phyloP scores from a whole-genome alignment of 2,888 invertebrate species.

The Lobophora halterata region DNA sequence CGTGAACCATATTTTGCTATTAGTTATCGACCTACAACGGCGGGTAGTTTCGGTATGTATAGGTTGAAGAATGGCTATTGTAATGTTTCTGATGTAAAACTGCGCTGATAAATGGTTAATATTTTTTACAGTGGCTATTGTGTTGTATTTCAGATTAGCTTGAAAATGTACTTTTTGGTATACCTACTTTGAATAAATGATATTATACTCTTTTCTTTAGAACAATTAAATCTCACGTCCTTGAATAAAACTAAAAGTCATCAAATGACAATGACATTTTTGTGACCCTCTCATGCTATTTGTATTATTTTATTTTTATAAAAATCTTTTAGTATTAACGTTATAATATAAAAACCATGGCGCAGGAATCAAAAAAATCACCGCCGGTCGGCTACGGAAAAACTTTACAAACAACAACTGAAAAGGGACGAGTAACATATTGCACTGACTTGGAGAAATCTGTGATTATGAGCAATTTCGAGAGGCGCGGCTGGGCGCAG shows the following conservation, averaged over 20 bases:
- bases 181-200: no score
- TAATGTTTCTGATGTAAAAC: slow-evolving; percentile 3
- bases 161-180: no score
- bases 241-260: no score
- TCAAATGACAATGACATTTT: no score
- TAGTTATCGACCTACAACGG: slow-evolving; percentile 25
- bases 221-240: no score
- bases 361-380: slow-evolving; percentile 42
- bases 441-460: slow-evolving; percentile 97
- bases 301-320: slow-evolving; percentile 15
- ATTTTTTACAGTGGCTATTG: no score
- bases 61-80: slow-evolving; percentile 6
- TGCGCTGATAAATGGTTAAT: neutral
- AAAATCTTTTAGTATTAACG: slow-evolving; percentile 27
- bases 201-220: no score
- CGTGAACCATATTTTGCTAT: slow-evolving; percentile 27
- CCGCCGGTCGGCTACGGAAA: slow-evolving; percentile 38
- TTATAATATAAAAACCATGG: slow-evolving; percentile 27
- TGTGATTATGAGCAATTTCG: slow-evolving; percentile 94
- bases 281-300: no score
- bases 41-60: slow-evolving; percentile 15
- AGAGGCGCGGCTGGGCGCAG: slow-evolving; percentile 93
- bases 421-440: slow-evolving; percentile 55
- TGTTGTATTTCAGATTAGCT: no score
- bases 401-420: slow-evolving; percentile 34